Evolutionary conservation across 2,888 invertebrate species (phyloP).

Genomic region (Vanessa cardui): DNA sequence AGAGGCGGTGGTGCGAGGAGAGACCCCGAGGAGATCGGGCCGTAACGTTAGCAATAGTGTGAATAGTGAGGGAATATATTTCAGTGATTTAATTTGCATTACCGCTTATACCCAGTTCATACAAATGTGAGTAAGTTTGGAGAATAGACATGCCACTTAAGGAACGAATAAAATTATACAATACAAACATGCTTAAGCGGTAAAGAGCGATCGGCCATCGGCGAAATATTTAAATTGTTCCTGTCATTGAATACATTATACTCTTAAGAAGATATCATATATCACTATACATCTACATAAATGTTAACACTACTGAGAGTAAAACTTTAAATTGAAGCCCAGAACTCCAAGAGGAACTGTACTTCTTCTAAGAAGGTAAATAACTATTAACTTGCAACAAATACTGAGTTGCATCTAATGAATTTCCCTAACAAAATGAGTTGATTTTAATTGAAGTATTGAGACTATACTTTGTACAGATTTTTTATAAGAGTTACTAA

Average conservation of each 20-base stretch:
- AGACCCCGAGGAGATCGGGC: slow-evolving; percentile 64
- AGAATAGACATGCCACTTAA: slow-evolving; percentile 75
- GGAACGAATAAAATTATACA: slow-evolving; percentile 56
- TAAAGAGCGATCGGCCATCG: slow-evolving; percentile 76
- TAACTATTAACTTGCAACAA: slow-evolving; percentile 16
- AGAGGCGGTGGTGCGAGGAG: slow-evolving; percentile 63
- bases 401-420: slow-evolving; percentile 8
- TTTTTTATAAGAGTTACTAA: background rate
- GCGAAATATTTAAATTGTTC: slow-evolving; percentile 72
- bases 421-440: slow-evolving; percentile 6
- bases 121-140: slow-evolving; percentile 70
- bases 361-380: slow-evolving; percentile 56
- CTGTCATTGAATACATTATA: slow-evolving; percentile 37
- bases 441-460: slow-evolving; percentile 2
- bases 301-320: slow-evolving; percentile 25
- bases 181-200: slow-evolving; percentile 79
- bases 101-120: slow-evolving; percentile 73
- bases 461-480: slow-evolving; percentile 1
- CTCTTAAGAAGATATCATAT: background rate
- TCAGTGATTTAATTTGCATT: slow-evolving; percentile 70
- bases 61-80: slow-evolving; percentile 66
- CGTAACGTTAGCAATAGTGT: slow-evolving; percentile 72
- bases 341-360: slow-evolving; percentile 50
- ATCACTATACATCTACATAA: slow-evolving; percentile 7
- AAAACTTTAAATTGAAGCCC: slow-evolving; percentile 62